phyloP scores from a whole-genome alignment of 2,113 vertebrate genomes.

The Prunella himalayana region DNA sequence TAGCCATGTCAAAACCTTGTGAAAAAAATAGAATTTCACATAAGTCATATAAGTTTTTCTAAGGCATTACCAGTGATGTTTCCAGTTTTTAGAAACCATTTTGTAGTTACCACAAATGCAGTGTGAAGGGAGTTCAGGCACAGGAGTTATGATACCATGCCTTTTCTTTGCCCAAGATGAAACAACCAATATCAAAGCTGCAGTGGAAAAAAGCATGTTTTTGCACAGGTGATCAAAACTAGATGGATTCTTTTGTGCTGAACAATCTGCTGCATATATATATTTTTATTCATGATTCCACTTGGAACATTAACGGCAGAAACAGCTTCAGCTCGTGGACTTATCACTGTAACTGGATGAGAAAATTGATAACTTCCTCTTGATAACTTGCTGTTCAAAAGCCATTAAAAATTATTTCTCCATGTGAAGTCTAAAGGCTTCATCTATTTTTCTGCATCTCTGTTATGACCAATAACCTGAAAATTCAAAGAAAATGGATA shows the following conservation, averaged over 20 bases:
- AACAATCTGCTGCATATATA: neutral
- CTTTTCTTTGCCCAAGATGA: neutral
- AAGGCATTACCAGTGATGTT: neutral
- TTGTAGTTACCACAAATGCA: neutral
- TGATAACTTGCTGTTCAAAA: slow-evolving; percentile 4
- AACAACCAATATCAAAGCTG: neutral
- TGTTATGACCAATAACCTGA: neutral
- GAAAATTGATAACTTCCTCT: neutral
- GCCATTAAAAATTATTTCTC: neutral
- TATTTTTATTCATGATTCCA: neutral
- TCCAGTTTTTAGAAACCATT: neutral
- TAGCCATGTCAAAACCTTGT: neutral
- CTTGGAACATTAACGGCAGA: neutral
- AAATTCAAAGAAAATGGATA: slow-evolving; percentile 3
- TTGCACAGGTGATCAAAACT: neutral
- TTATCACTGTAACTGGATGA: neutral
- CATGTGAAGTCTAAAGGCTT: slow-evolving; percentile 2
- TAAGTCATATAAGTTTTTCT: neutral
- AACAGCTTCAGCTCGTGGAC: neutral
- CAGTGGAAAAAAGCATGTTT: neutral
- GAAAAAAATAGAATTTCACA: neutral
- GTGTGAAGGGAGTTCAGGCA: neutral
- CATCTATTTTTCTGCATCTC: neutral
- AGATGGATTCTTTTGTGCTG: neutral
- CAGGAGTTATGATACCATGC: neutral